These are phyloP conservation scores for Lasioglossum malachurum DNA, from an alignment of 2,888 invertebrate genomes.

Conservation along the genomic window DNA sequence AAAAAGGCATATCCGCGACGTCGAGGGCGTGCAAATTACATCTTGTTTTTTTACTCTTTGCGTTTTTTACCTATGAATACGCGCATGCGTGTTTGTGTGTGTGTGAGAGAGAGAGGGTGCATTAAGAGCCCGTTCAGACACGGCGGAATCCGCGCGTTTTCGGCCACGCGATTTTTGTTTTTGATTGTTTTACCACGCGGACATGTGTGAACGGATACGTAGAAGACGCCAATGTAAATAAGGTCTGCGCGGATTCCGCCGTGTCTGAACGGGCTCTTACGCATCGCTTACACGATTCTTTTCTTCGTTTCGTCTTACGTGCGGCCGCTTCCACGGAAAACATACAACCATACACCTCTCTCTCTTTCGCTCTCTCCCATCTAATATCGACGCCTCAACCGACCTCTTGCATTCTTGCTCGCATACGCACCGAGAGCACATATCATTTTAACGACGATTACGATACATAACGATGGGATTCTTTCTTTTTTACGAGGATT, in stretches of 20 bases:
- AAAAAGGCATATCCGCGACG: slow-evolving; percentile 81
- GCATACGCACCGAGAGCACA: slow-evolving; percentile 58
- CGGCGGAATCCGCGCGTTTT: no score
- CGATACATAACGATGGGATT: slow-evolving; percentile 77
- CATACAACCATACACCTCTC: not conserved
- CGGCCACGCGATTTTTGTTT: no score
- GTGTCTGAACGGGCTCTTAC: not conserved
- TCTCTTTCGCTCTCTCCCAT: not conserved
- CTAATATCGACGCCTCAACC: slow-evolving; percentile 28
- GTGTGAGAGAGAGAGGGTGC: slow-evolving; percentile 30
- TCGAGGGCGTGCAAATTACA: slow-evolving; percentile 75
- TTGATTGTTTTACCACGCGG: no score
- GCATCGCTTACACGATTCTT: not conserved
- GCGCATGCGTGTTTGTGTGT: slow-evolving; percentile 24
- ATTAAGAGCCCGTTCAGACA: not conserved
- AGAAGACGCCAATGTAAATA: no score
- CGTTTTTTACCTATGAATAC: slow-evolving; percentile 53
- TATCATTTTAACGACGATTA: slow-evolving; percentile 37
- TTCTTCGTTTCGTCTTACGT: slow-evolving; percentile 54
- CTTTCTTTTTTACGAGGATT: slow-evolving; percentile 72
- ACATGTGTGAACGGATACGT: no score
- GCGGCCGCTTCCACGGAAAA: slow-evolving; percentile 37
- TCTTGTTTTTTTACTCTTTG: slow-evolving; percentile 7
- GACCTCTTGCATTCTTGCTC: slow-evolving; percentile 3
- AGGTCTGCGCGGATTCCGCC: no score